Conservation (phyloP, 2,888 invertebrate species). For the Portevinia maculata region DNA sequence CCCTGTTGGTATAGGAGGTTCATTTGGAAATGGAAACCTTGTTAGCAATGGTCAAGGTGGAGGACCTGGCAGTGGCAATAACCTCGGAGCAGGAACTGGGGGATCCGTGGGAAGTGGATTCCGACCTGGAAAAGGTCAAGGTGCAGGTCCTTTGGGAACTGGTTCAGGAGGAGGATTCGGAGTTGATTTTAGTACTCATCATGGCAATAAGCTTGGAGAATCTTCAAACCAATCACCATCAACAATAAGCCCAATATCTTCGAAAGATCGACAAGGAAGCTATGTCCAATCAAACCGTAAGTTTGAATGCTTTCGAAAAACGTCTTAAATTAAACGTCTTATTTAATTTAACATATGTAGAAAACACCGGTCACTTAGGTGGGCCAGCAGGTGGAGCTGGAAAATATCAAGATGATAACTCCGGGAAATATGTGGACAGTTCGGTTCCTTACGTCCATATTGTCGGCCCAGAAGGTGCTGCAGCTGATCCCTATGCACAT, state of each 20-base stretch:
- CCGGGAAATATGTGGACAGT: constrained; percentile 53
- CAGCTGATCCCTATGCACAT: constrained; percentile 60
- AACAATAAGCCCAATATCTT: constrained; percentile 43
- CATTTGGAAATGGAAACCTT: constrained; percentile 62
- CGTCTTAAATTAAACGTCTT: too few species aligned
- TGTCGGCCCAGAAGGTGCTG: constrained; percentile 76
- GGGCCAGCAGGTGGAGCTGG: too few species aligned
- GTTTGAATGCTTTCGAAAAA: too few species aligned
- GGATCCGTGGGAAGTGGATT: constrained; percentile 19
- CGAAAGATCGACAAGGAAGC: neutral
- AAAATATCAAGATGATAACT: constrained; percentile 37
- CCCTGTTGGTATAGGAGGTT: constrained; percentile 16
- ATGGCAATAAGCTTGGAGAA: constrained; percentile 56
- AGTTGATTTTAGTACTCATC: neutral
- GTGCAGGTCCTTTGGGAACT: constrained; percentile 1
- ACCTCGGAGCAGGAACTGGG: constrained; percentile 6
- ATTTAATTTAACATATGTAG: too few species aligned
- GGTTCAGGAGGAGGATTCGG: constrained; percentile 5
- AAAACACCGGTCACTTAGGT: too few species aligned
- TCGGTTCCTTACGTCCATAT: constrained; percentile 75
- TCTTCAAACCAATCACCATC: constrained; percentile 57
- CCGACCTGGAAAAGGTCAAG: neutral
- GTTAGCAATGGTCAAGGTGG: constrained; percentile 70
- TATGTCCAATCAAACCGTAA: neutral
- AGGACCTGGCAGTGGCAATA: constrained; percentile 30